Evolutionary conservation across 2,113 vertebrate genomes (phyloP).

Genomic region (Onychorhynchus coronatus): DNA sequence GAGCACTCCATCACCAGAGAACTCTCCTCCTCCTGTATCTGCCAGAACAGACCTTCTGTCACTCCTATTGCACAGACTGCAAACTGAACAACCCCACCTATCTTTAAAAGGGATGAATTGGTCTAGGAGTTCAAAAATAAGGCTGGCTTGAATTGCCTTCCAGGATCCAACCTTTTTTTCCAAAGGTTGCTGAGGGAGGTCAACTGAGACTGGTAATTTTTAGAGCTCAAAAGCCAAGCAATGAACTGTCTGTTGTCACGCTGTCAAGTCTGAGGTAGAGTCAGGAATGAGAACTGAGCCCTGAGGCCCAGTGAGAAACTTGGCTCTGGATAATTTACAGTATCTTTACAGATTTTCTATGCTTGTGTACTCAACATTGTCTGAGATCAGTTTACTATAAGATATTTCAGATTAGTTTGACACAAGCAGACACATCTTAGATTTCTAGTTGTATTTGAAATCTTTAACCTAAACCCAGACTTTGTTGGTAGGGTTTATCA

Average conservation of each 20-base stretch:
- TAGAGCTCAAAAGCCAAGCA: not conserved
- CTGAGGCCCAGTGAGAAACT: not conserved
- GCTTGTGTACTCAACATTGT: not conserved
- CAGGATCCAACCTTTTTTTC: not conserved
- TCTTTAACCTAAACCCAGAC: not conserved
- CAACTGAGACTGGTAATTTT: not conserved
- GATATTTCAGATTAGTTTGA: not conserved
- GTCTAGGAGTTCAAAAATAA: not conserved
- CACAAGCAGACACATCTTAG: not conserved
- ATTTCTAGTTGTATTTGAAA: not conserved
- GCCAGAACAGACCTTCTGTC: not conserved
- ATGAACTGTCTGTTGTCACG: not conserved
- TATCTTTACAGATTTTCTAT: not conserved
- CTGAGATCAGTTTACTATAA: not conserved
- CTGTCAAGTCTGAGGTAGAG: not conserved
- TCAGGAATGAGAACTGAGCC: not conserved
- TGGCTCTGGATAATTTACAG: not conserved
- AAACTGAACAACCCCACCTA: not conserved
- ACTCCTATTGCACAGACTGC: not conserved
- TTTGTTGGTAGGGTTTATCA: not conserved
- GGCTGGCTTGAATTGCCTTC: not conserved
- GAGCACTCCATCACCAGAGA: not conserved
- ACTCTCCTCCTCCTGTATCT: not conserved
- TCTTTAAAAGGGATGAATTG: not conserved
- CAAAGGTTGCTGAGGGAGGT: not conserved